A percentile compares a stretch with the other conserved stretches of the same genome.
Conservation (phyloP, 2,888 invertebrate species). For the Polia nebulosa region DNA sequence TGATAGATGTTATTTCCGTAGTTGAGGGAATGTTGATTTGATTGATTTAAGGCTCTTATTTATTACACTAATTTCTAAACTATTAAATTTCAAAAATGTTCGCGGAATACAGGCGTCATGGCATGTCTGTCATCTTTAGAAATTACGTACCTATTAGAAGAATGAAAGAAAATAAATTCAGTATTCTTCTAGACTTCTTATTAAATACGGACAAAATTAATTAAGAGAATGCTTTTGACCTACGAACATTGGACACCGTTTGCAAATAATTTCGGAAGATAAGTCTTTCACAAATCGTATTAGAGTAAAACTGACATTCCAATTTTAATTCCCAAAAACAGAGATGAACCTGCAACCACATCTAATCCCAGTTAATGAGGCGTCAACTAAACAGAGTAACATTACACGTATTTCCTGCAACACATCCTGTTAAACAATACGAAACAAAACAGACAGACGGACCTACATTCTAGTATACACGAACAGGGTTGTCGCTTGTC, state of each 20-base stretch:
- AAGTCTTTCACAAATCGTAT: neutral
- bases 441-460: slow-evolving; percentile 66
- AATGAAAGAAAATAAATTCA: neutral
- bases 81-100: too few species aligned
- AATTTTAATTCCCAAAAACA: neutral
- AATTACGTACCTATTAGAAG: too few species aligned
- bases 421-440: slow-evolving; percentile 59
- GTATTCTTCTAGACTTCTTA: neutral
- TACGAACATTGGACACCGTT: neutral
- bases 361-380: slow-evolving; percentile 47
- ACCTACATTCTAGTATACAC: slow-evolving; percentile 68
- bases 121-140: too few species aligned
- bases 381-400: slow-evolving; percentile 52
- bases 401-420: slow-evolving; percentile 54
- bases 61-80: neutral
- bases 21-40: neutral
- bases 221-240: neutral
- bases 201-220: neutral
- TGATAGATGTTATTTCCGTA: slow-evolving; percentile 32
- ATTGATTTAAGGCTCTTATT: neutral
- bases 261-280: neutral
- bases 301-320: neutral
- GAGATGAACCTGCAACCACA: slow-evolving; percentile 21
- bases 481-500: slow-evolving; percentile 88
- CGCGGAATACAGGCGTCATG: too few species aligned